Conservation (phyloP, 2,113 vertebrate genomes). For the Psettodes erumei region DNA sequence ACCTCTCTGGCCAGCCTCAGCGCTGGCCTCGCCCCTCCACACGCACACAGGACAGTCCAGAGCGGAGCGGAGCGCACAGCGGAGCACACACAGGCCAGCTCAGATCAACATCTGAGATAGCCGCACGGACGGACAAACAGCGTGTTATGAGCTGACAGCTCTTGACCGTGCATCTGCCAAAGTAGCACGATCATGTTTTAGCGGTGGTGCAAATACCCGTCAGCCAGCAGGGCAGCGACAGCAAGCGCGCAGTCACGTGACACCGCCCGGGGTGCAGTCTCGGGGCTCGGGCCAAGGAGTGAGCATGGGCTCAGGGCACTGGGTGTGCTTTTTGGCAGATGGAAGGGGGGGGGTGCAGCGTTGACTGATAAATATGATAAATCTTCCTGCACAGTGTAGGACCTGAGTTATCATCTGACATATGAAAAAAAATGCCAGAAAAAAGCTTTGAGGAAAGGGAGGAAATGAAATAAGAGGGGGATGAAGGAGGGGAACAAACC, state of each 20-base stretch:
- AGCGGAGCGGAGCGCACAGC: slow-evolving; percentile 47
- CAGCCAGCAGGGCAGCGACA: slow-evolving; percentile 37
- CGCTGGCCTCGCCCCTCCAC: slow-evolving; percentile 40
- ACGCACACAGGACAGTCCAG: slow-evolving; percentile 49
- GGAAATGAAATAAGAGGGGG: slow-evolving; percentile 67
- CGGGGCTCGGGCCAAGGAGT: slow-evolving; percentile 53
- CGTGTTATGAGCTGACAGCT: slow-evolving; percentile 62
- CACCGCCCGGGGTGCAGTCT: slow-evolving; percentile 42
- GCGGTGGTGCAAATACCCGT: slow-evolving; percentile 46
- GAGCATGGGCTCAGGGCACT: slow-evolving; percentile 52
- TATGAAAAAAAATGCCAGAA: slow-evolving; percentile 75
- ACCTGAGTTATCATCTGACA: slow-evolving; percentile 79
- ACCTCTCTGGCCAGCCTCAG: slow-evolving; percentile 64
- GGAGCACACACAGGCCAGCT: slow-evolving; percentile 64
- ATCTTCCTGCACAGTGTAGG: slow-evolving; percentile 73
- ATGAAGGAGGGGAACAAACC: slow-evolving; percentile 50
- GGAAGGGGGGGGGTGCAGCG: slow-evolving; percentile 64
- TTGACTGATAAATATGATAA: slow-evolving; percentile 83
- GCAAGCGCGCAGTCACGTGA: slow-evolving; percentile 44
- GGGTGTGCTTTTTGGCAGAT: slow-evolving; percentile 60
- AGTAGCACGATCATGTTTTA: slow-evolving; percentile 53
- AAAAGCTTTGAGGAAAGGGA: slow-evolving; percentile 65
- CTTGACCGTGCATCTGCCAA: slow-evolving; percentile 67
- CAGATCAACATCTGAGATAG: slow-evolving; percentile 70
- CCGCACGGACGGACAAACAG: slow-evolving; percentile 64